These are phyloP conservation scores for Danio jaintianensis DNA, from an alignment of 2,797 vertebrate species.

Conservation along the genomic window DNA sequence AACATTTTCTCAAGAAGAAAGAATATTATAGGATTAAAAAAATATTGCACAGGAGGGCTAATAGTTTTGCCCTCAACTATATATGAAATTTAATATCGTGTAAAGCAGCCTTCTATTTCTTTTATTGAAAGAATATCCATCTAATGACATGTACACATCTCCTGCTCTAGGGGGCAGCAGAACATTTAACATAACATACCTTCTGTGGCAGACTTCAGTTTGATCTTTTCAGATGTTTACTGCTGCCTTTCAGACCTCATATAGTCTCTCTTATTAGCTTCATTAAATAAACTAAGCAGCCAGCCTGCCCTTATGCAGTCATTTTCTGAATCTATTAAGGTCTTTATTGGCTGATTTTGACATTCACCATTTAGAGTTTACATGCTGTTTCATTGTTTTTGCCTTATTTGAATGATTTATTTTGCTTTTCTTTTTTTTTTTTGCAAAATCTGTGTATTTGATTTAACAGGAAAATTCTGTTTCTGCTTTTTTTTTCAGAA, in stretches of 20 bases:
- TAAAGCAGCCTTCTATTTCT: background rate
- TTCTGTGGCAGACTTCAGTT: background rate
- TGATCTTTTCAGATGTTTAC: background rate
- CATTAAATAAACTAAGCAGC: background rate
- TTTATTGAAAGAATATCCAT: no score
- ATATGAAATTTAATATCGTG: background rate
- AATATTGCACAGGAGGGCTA: no score
- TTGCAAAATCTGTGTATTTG: no score
- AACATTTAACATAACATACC: slow-evolving; percentile 38
- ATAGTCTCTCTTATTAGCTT: background rate
- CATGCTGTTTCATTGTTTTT: background rate
- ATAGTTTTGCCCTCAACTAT: no score
- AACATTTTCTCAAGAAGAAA: no score
- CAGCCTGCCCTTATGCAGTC: background rate
- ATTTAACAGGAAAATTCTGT: no score
- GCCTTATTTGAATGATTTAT: slow-evolving; percentile 21
- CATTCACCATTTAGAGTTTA: background rate
- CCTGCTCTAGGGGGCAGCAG: slow-evolving; percentile 59
- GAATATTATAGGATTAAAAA: no score
- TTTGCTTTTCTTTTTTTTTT: no score
- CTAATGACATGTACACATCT: background rate
- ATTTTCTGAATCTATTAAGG: background rate
- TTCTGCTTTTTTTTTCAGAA: slow-evolving; percentile 78
- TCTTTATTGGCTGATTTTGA: background rate
- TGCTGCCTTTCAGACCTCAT: background rate